phyloP scores from a whole-genome alignment of 2,797 vertebrate genomes.

The Peromyscus melanophrys region DNA sequence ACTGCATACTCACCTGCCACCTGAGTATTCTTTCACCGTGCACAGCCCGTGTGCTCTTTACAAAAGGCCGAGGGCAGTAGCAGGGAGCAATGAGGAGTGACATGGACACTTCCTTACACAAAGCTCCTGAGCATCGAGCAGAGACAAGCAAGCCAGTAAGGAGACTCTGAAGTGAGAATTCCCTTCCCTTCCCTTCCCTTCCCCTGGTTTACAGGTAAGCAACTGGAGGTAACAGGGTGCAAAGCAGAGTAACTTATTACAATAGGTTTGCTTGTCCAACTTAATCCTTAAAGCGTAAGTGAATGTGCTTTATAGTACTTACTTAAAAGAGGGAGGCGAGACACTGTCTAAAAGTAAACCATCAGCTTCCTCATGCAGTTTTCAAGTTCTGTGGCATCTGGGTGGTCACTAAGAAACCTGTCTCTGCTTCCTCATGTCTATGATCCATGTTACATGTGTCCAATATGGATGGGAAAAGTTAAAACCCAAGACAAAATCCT shows the following conservation, averaged over 20 bases:
- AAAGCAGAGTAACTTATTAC: neutral
- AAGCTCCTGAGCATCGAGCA: neutral
- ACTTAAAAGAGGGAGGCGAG: neutral
- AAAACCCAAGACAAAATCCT: neutral
- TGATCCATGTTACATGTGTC: neutral
- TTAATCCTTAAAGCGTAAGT: neutral
- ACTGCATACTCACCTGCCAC: neutral
- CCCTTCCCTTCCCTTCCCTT: neutral
- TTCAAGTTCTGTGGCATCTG: neutral
- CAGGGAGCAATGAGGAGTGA: neutral
- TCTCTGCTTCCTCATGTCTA: slow-evolving; percentile 1
- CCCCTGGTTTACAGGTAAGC: neutral
- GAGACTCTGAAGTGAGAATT: neutral
- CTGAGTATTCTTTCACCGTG: neutral
- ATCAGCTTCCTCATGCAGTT: slow-evolving; percentile 7
- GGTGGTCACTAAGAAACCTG: neutral
- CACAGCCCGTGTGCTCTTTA: slow-evolving; percentile 20
- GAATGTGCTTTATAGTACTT: neutral
- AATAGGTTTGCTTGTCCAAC: neutral
- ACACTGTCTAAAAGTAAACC: neutral
- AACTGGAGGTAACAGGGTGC: neutral
- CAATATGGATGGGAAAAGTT: neutral
- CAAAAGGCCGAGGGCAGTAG: neutral
- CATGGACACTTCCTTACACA: neutral
- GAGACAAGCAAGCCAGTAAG: neutral